Conservation (phyloP, 2,797 vertebrate genomes). For the Enteromius trimaculatus region DNA sequence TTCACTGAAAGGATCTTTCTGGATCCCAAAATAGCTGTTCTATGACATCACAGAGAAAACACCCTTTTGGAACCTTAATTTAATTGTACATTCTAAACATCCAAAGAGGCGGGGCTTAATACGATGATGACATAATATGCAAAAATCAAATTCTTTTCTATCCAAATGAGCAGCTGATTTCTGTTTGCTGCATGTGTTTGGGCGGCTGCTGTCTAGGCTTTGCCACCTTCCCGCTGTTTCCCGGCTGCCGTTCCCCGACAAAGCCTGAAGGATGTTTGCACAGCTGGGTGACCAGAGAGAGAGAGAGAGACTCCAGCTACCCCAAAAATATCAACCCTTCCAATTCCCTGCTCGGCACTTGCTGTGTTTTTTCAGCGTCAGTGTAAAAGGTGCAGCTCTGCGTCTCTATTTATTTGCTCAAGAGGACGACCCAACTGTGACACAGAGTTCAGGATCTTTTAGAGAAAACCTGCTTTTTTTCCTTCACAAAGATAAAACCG, state of each 20-base stretch:
- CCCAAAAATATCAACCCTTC: conserved; percentile 50
- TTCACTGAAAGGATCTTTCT: neutral
- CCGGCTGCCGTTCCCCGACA: conserved; percentile 59
- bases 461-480: conserved; percentile 48
- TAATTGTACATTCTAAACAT: neutral
- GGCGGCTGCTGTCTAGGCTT: conserved; percentile 3
- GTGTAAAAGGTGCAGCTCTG: conserved; percentile 41
- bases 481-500: conserved; percentile 40
- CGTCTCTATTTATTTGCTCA: conserved; percentile 52
- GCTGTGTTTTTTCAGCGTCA: conserved; percentile 44
- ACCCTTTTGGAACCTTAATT: neutral
- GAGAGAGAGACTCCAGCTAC: conserved; percentile 29
- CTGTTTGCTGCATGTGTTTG: neutral
- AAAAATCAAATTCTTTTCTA: neutral
- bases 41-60: neutral
- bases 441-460: conserved; percentile 38
- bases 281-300: conserved; percentile 73
- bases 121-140: neutral
- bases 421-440: conserved; percentile 52
- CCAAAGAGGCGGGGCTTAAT: neutral
- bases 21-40: neutral
- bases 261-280: conserved; percentile 74
- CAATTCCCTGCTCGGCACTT: conserved; percentile 32
- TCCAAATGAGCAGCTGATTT: neutral
- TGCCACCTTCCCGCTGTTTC: conserved; percentile 55